phyloP scores from a whole-genome alignment of 2,888 invertebrate genomes.

The Spialia ferax region DNA sequence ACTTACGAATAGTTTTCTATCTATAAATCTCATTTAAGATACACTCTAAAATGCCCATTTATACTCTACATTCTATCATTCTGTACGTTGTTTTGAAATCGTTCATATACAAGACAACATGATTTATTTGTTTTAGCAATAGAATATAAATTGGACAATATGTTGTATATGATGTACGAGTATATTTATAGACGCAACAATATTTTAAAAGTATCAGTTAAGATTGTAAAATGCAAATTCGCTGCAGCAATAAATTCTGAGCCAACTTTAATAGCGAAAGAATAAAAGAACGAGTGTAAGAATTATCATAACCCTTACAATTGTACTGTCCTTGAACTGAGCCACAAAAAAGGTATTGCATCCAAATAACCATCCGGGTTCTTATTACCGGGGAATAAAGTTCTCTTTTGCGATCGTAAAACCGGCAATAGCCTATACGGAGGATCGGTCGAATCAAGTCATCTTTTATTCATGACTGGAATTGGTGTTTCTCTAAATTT shows the following conservation, averaged over 20 bases:
- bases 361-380: not conserved
- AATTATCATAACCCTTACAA: slow-evolving; percentile 37
- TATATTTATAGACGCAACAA: no score
- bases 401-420: slow-evolving; percentile 26
- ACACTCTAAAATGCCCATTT: no score
- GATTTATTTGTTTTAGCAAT: no score
- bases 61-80: no score
- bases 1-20: not conserved
- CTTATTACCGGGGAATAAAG: slow-evolving; percentile 28
- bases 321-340: slow-evolving; percentile 21
- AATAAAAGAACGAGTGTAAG: slow-evolving; percentile 34
- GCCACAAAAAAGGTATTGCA: slow-evolving; percentile 25
- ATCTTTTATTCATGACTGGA: slow-evolving; percentile 40
- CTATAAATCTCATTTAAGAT: no score
- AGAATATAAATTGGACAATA: no score
- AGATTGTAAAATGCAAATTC: slow-evolving; percentile 12
- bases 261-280: slow-evolving; percentile 17
- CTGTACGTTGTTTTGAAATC: no score
- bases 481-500: slow-evolving; percentile 39
- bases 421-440: slow-evolving; percentile 26
- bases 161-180: no score
- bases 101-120: no score
- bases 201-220: no score
- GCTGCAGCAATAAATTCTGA: slow-evolving; percentile 7
- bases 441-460: slow-evolving; percentile 25